Evolutionary conservation across 2,888 invertebrate genomes (phyloP).

Genomic region (Leptothorax acervorum): DNA sequence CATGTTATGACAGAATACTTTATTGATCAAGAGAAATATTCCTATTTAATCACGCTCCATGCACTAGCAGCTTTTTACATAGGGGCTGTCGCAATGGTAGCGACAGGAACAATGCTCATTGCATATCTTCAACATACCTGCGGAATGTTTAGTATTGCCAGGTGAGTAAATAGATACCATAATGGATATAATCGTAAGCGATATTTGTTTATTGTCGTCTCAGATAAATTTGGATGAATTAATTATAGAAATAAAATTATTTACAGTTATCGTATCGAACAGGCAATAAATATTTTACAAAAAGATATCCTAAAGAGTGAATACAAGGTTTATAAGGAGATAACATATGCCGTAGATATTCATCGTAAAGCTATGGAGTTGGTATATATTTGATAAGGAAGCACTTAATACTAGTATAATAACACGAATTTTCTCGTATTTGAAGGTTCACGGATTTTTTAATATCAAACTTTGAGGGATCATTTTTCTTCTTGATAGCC

Average conservation of each 20-base stretch:
- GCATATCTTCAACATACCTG: too few relatives aligned
- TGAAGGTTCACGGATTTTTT: background rate
- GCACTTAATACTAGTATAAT: background rate
- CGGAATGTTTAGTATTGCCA: too few relatives aligned
- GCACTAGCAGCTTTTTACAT: too few relatives aligned
- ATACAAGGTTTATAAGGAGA: background rate
- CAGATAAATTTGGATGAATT: background rate
- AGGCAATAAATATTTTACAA: background rate
- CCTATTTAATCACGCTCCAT: too few relatives aligned
- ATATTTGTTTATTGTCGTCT: background rate
- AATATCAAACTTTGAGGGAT: slow-evolving; percentile 10
- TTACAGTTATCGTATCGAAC: slow-evolving; percentile 27
- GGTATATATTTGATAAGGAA: background rate
- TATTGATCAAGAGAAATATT: too few relatives aligned
- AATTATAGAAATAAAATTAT: background rate
- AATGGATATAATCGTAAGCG: too few relatives aligned
- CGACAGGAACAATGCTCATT: too few relatives aligned
- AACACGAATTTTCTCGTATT: background rate
- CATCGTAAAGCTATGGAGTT: slow-evolving; percentile 29
- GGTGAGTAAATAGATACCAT: too few relatives aligned
- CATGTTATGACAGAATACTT: too few relatives aligned
- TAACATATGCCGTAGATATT: slow-evolving; percentile 25
- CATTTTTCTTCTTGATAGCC: background rate
- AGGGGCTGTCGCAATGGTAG: too few relatives aligned
- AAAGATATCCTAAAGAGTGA: background rate